Base-by-base conservation (phyloP, 92 coral and sea anemone species). In the Pocillopora meandrina region DNA sequence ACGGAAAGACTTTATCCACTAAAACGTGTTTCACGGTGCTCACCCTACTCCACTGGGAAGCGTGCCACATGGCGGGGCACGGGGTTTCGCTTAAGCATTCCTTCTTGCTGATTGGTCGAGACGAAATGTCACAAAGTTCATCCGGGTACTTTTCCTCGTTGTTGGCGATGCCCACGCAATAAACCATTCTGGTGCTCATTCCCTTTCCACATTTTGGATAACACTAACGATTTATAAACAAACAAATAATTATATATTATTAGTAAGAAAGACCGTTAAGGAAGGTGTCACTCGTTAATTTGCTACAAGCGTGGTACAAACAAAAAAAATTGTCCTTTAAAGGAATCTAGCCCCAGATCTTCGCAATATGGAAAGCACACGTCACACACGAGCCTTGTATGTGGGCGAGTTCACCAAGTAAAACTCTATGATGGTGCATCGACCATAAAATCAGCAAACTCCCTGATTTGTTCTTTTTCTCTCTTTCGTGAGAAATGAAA, bases 11-110 rank as follows among this genome's bases (percentile, higher is more conserved):
- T 42, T 67, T 42, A 23, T 55, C 20, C 56, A 26, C 59, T 14
- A 56, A 13, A 31, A 17, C 11, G 65, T 64, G 0, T 6, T 47
- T 9, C 21, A 15, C 26, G 14, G 8, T 56, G 34, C 95, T 91
- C 86, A 96, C 99, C 88, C 84, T 82, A 65, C 98, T 96, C 99
- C 99, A 96, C 91, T 89, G 90, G 10, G 97, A 91, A 7, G 92
- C 99, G 52, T 94, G 96, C 99, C 99, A 96, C 97, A 96, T 94
- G 16, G 99, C 92, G 12, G 99, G 94, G 75, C 99, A 96, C 57
- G 31, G 80, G 13, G 42, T 21, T 19, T 86, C 82, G 83, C 87
- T 92, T 23, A 49, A 70, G 72, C 99, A 96, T 26, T 87, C 71
- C 86, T 84, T 92, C 76, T 75, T 89, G 71, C 77, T 72, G 49